phyloP scores from a whole-genome alignment of 2,888 invertebrate genomes.

The Drosophila cyrtoloma region DNA sequence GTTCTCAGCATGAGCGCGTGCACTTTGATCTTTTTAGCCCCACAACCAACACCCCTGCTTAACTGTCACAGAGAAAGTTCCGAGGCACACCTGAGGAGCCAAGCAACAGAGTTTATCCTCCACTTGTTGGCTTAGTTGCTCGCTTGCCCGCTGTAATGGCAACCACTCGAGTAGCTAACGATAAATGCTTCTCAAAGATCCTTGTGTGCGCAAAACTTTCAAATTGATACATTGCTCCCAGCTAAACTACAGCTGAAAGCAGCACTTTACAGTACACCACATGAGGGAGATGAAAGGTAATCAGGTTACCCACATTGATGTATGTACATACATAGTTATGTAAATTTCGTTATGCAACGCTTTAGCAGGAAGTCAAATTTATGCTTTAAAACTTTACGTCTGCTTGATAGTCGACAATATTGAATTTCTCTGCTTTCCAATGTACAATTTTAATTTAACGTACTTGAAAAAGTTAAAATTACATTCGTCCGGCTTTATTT shows the following conservation, averaged over 20 bases:
- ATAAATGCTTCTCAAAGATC: conserved; percentile 20
- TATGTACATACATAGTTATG: not conserved
- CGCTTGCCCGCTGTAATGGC: conserved; percentile 18
- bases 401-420: not conserved
- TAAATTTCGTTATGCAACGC: not conserved
- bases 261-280: not conserved
- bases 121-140: conserved; percentile 37
- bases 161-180: conserved; percentile 39
- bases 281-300: conserved; percentile 6
- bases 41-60: conserved; percentile 13
- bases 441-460: not conserved
- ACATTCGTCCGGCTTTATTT: not conserved
- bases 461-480: not conserved
- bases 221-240: conserved; percentile 39
- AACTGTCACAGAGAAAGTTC: conserved; percentile 48
- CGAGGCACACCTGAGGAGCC: conserved; percentile 26
- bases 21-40: conserved; percentile 52
- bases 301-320: not conserved
- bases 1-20: conserved; percentile 13
- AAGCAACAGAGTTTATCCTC: conserved; percentile 7
- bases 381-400: not conserved
- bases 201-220: conserved; percentile 38
- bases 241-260: conserved; percentile 4
- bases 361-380: not conserved
- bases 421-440: not conserved